Evolutionary conservation across 2,888 invertebrate species (phyloP).

Genomic region (Corbicula japonica): DNA sequence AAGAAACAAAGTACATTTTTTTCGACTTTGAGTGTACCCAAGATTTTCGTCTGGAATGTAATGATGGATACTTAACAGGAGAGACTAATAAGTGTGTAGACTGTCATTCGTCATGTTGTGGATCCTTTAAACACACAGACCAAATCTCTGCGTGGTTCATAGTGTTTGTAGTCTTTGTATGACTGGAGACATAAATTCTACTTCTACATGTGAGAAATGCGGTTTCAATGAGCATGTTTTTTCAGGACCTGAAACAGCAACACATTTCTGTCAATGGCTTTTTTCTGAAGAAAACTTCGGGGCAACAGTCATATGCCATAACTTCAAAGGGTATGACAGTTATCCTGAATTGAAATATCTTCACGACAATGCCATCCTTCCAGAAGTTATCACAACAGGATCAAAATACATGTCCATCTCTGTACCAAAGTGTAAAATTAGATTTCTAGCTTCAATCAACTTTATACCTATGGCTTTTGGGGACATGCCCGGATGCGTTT

Average conservation of each 20-base stretch:
- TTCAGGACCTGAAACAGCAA: slow-evolving; percentile 33
- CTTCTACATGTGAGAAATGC: slow-evolving; percentile 34
- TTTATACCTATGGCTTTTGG: slow-evolving; percentile 31
- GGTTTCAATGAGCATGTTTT: slow-evolving; percentile 48
- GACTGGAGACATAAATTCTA: slow-evolving; percentile 13
- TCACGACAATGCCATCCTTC: slow-evolving; percentile 46
- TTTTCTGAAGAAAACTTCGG: slow-evolving; percentile 54
- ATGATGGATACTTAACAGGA: background rate
- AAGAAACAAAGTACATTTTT: slow-evolving; percentile 11
- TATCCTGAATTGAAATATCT: slow-evolving; percentile 40
- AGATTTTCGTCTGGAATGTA: background rate
- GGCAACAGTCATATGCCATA: slow-evolving; percentile 57
- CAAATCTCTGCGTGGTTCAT: slow-evolving; percentile 58
- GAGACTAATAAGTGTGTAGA: slow-evolving; percentile 26
- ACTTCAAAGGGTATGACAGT: slow-evolving; percentile 53
- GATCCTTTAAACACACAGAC: slow-evolving; percentile 46
- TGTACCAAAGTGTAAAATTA: slow-evolving; percentile 37
- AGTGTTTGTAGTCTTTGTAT: slow-evolving; percentile 50
- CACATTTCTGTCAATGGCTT: slow-evolving; percentile 58
- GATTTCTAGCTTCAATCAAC: slow-evolving; percentile 35
- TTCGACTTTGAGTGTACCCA: slow-evolving; percentile 36
- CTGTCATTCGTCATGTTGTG: slow-evolving; percentile 41
- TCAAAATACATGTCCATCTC: slow-evolving; percentile 42
- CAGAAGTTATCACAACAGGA: slow-evolving; percentile 42
- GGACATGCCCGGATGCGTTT: slow-evolving; percentile 28